These are phyloP conservation scores for Ceratothoa steindachneri DNA, from an alignment of 2,888 invertebrate genomes.

Conservation along the genomic window DNA sequence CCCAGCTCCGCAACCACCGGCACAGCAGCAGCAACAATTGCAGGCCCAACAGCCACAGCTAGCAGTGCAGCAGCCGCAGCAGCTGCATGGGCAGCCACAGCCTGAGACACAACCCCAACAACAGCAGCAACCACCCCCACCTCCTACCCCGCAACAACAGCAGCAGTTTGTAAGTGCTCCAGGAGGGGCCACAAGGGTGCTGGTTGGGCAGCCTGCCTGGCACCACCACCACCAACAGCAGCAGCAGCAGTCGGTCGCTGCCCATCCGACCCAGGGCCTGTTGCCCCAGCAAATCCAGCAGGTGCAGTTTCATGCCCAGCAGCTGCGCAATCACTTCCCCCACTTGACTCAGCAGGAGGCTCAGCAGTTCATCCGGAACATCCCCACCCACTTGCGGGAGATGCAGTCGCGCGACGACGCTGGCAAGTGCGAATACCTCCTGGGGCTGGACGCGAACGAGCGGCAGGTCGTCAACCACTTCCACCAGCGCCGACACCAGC, in stretches of 20 bases:
- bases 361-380: constrained; percentile 47
- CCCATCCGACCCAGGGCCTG: constrained; percentile 27
- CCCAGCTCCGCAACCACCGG: not conserved
- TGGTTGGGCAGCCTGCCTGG: constrained; percentile 31
- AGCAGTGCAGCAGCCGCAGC: constrained; percentile 1
- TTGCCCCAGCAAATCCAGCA: constrained; percentile 47
- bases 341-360: constrained; percentile 49
- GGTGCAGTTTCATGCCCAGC: constrained; percentile 49
- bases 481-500: constrained; percentile 32
- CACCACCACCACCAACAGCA: constrained; percentile 18
- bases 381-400: constrained; percentile 33
- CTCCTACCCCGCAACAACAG: not conserved
- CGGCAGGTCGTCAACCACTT: constrained; percentile 44
- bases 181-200: constrained; percentile 26
- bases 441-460: constrained; percentile 33
- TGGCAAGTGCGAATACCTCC: constrained; percentile 35
- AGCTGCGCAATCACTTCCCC: constrained; percentile 47
- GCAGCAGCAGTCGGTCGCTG: constrained; percentile 18
- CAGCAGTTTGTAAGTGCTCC: not conserved
- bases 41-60: constrained; percentile 7
- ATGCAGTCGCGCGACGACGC: constrained; percentile 40
- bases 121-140: constrained; percentile 21
- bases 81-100: constrained; percentile 17
- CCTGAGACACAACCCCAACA: constrained; percentile 15
- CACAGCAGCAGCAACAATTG: constrained; percentile 14